These are phyloP conservation scores for Clupea harengus DNA, from an alignment of 2,113 vertebrate genomes.

Conservation along the genomic window DNA sequence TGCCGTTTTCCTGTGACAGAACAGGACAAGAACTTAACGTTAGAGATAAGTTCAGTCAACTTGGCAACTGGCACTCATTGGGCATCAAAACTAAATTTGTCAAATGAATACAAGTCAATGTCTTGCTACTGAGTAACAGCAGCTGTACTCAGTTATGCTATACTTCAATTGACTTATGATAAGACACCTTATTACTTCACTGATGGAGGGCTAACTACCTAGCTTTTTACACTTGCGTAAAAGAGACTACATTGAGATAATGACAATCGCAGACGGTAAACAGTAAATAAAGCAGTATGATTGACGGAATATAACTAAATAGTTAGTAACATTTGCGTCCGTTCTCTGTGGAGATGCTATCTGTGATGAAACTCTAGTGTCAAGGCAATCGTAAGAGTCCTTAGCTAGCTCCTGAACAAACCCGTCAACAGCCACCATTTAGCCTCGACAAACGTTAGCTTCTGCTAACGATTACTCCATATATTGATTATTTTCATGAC, in stretches of 20 bases:
- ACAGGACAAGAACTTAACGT: conserved; percentile 7
- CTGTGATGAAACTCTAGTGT: conserved; percentile 32
- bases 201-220: neutral
- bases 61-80: neutral
- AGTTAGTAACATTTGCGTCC: conserved; percentile 54
- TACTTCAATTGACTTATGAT: too few species aligned
- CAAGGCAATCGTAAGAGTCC: neutral
- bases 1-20: conserved; percentile 36
- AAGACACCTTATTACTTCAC: neutral
- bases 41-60: conserved; percentile 38
- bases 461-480: conserved; percentile 59
- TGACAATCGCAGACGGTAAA: neutral
- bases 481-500: neutral
- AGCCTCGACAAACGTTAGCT: conserved; percentile 64
- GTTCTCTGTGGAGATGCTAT: conserved; percentile 52
- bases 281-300: neutral
- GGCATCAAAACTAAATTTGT: neutral
- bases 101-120: neutral
- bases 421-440: conserved; percentile 37
- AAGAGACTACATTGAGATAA: neutral
- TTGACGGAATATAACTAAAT: conserved; percentile 36
- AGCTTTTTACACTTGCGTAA: neutral
- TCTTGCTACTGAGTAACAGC: neutral
- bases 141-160: too few species aligned
- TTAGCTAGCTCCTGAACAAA: conserved; percentile 46